Conservation (phyloP, 2,888 invertebrate species). For the Ochropacha duplaris region DNA sequence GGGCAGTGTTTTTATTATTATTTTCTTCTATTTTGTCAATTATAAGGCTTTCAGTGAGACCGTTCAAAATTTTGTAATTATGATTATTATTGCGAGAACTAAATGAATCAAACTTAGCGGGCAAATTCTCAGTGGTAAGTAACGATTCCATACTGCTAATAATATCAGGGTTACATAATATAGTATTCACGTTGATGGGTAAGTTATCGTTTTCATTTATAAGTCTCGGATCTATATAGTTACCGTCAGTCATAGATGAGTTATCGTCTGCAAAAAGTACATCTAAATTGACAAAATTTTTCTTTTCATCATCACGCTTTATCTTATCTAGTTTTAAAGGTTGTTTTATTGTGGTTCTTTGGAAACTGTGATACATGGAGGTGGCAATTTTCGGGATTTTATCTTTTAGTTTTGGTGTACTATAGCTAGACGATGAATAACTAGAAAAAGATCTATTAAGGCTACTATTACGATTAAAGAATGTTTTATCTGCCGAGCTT, state of each 20-base stretch:
- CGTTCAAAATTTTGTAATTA: conserved; percentile 51
- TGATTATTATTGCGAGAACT: conserved; percentile 53
- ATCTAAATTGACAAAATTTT: conserved; percentile 77
- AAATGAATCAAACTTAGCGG: conserved; percentile 76
- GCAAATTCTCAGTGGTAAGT: conserved; percentile 76
- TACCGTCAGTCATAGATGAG: conserved; percentile 76
- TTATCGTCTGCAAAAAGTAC: conserved; percentile 68
- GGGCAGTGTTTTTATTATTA: conserved; percentile 50
- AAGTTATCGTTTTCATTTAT: conserved; percentile 89
- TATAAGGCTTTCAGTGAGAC: conserved; percentile 44
- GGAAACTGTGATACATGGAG: conserved; percentile 77
- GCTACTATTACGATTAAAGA: conserved; percentile 67
- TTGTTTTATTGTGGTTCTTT: conserved; percentile 70
- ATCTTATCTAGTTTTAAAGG: conserved; percentile 76
- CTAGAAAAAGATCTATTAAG: conserved; percentile 75
- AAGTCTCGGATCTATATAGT: conserved; percentile 83
- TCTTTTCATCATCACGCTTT: conserved; percentile 64
- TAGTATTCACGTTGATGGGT: conserved; percentile 81
- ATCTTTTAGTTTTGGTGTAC: conserved; percentile 74
- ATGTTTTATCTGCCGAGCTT: conserved; percentile 60
- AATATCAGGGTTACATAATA: conserved; percentile 77
- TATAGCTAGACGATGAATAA: conserved; percentile 70
- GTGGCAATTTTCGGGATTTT: conserved; percentile 78
- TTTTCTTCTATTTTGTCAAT: conserved; percentile 45
- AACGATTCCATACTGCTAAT: conserved; percentile 80